Evolutionary conservation across 2,797 vertebrate species (phyloP), one percentile per base, ranked within the genome.

Genomic region (Balearica regulorum): DNA sequence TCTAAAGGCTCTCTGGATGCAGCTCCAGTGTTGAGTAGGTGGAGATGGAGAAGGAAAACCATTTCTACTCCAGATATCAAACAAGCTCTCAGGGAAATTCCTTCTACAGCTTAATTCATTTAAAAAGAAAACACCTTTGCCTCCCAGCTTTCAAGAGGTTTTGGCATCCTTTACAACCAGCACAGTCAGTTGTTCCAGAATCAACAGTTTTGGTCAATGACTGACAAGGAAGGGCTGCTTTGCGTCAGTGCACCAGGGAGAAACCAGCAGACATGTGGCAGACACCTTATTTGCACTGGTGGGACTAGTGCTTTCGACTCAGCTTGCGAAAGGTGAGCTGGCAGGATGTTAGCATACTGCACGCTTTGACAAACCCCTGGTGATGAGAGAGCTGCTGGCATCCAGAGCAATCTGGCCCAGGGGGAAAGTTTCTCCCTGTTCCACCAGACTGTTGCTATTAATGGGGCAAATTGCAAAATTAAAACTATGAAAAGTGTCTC

Each of bases 131-230:
- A 91, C 70, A 96, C 90, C 89, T 93, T 83, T 85, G 46, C 89
- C 25, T 92, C 91, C 39, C 58, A 90, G 62, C 58, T 93, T 91
- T 86, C 64, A 79, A 93, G 92, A 94, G 87, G n/a, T 95, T 97
- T 94, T 95, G 95, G 89, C 82, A 90, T 88, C 79, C 61, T 88
- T 89, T 83, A 65, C 43, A 58, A 68, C 44, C 84, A 88, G 85
- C 58, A 43, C 20, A 88, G 85, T 90, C 69, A 62, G 61, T 90
- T 65, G 83, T 79, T 96, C 94, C 94, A 96, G 94, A 94, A 91
- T 94, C 96, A 97, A 95, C 85, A 94, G 79, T 93, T 96, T 95
- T 95, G 92, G 95, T 91, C 93, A 66, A 14, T 83, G 94, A 92
- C 92, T 86, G 94, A 94, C 92, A 90, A 86, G 92, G 94, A 93